Percentiles rank a stretch among this genome's conserved stretches.
Conservation (phyloP, 2,797 vertebrate genomes). For the Momotus momota region DNA sequence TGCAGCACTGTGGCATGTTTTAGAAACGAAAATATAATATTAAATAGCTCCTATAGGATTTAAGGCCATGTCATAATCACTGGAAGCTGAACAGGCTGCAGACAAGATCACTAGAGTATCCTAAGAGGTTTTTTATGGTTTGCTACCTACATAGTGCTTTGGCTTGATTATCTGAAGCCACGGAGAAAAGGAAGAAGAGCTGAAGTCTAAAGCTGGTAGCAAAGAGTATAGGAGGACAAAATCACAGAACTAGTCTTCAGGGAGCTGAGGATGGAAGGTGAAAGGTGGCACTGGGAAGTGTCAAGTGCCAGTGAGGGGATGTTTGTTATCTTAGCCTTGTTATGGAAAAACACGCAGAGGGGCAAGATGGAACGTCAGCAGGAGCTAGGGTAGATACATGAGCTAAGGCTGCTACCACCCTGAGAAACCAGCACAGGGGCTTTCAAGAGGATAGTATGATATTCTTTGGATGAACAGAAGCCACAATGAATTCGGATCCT, state of each 20-base stretch:
- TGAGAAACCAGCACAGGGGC: not conserved
- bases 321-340: not conserved
- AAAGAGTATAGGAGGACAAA: not conserved
- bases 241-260: not conserved
- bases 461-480: not conserved
- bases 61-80: not conserved
- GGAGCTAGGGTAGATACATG: not conserved
- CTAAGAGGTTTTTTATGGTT: not conserved
- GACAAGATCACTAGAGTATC: not conserved
- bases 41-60: not conserved
- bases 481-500: not conserved
- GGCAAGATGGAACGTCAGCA: not conserved
- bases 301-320: not conserved
- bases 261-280: not conserved
- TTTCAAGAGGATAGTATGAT: accelerated
- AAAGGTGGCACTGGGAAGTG: not conserved
- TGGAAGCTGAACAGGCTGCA: not conserved
- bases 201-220: not conserved
- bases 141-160: not conserved
- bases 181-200: not conserved
- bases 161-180: not conserved
- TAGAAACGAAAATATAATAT: slow-evolving; percentile 23
- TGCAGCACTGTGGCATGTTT: not conserved
- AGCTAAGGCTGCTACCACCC: not conserved
- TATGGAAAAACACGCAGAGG: not conserved